Percentiles rank a stretch among this genome's conserved stretches.
These are phyloP conservation scores for Eupithecia subumbrata DNA, from an alignment of 2,888 invertebrate species.

Conservation along the genomic window DNA sequence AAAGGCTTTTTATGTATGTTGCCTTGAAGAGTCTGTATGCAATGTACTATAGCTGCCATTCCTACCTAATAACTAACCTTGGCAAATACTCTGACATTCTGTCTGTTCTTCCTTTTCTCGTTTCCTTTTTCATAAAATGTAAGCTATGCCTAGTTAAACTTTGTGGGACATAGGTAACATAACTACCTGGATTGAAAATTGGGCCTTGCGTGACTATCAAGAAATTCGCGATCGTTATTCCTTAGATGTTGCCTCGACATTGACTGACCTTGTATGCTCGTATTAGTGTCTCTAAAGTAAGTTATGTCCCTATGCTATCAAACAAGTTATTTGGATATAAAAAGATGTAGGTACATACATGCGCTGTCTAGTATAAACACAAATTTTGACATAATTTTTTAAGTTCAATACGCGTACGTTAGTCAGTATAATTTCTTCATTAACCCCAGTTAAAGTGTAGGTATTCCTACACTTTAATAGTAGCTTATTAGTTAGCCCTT, in stretches of 20 bases:
- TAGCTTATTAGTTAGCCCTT: too few species aligned
- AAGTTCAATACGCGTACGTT: background rate
- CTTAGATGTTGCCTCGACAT: slow-evolving; percentile 37
- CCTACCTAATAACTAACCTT: background rate
- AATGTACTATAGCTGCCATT: background rate
- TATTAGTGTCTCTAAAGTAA: slow-evolving; percentile 21
- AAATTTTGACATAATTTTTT: background rate
- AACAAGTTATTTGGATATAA: slow-evolving; percentile 13
- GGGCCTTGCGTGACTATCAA: slow-evolving; percentile 36
- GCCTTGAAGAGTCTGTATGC: background rate
- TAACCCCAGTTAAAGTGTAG: background rate
- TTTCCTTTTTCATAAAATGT: background rate
- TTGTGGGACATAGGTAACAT: background rate
- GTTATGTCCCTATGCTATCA: slow-evolving; percentile 16
- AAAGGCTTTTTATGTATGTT: background rate
- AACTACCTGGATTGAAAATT: background rate
- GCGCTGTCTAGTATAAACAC: background rate
- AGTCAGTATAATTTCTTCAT: background rate
- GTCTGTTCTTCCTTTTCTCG: background rate
- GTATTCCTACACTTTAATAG: too few species aligned
- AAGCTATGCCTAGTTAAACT: background rate
- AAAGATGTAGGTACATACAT: background rate
- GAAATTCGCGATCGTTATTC: slow-evolving; percentile 30
- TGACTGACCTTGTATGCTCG: slow-evolving; percentile 34
- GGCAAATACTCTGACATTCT: background rate